Evolutionary conservation across 2,888 invertebrate species (phyloP), one percentile per base, ranked within the genome.

Genomic region (Cantharis rufa): DNA sequence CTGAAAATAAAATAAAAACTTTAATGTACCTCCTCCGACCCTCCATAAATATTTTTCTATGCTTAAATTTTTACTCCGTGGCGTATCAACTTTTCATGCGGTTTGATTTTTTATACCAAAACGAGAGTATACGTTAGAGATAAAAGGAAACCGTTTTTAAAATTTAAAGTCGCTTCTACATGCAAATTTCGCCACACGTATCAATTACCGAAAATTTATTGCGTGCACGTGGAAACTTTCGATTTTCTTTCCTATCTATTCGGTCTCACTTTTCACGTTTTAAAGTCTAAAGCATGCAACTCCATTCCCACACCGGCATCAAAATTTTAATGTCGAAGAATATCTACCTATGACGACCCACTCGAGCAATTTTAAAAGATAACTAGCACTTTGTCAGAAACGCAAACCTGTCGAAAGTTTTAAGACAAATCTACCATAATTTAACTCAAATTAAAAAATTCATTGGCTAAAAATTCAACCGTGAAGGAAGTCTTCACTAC

Each of bases 1-100:
- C 79, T 79, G 69, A 18, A 78, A 78, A 71, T 62, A 68, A 71
- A 75, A 27, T 48, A 21, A 16, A 70, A 73, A 68, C 13, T 69
- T 63, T 72, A 24, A 72, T 15, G 32, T 62, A 32, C 32, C 28
- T 13, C 21, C 13, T 24, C 21, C 13, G 13, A 66, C 7, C 18
- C 21, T 48, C 15, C 21, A n/a, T 62, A 71, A 71, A 62, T 71
- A 32, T 13, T n/a, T 71, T 71, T 71, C 63, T 63, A 24, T 28
- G n/a, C 21, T 71, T 71, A 71, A 16, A 62, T 62, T 61, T 71
- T 71, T 62, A 48, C 48, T 48, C 48, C n/a, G 48, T 15, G 27
- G 3, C 18, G 15, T 68, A 68, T 68, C 13, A 18, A 68, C 48
- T 48, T 48, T 48, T 48, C n/a, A 48, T 48, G 48, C 48, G 5